Percentiles rank a stretch among this genome's conserved stretches.
Conservation (phyloP, 1,140 invertebrate species). For the Sogatella furcifera region DNA sequence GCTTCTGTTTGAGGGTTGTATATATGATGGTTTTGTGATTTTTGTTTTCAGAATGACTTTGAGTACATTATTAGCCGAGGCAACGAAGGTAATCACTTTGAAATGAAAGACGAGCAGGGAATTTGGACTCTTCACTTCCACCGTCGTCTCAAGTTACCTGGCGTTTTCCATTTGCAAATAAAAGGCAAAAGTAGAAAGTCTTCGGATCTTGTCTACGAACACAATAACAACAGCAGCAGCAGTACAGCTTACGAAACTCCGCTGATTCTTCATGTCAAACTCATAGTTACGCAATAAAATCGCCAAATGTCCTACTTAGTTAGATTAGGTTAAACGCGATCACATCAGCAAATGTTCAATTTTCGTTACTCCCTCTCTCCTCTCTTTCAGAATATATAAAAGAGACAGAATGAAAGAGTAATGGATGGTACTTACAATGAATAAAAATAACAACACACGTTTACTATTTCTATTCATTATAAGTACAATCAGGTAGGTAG, state of each 20-base stretch:
- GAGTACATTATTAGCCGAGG: slow-evolving; percentile 52
- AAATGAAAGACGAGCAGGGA: slow-evolving; percentile 48
- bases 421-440: too few relatives aligned
- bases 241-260: slow-evolving; percentile 24
- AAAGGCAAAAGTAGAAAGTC: slow-evolving; percentile 30
- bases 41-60: slow-evolving; percentile 38
- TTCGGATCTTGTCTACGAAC: background rate
- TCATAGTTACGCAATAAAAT: slow-evolving; percentile 22
- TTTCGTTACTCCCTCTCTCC: too few relatives aligned
- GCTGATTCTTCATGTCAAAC: slow-evolving; percentile 26
- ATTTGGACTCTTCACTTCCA: slow-evolving; percentile 52
- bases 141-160: slow-evolving; percentile 41
- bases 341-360: too few relatives aligned
- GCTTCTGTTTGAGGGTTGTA: too few relatives aligned
- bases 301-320: too few relatives aligned
- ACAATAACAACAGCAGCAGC: slow-evolving; percentile 22
- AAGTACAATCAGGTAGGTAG: too few relatives aligned
- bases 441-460: too few relatives aligned
- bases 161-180: slow-evolving; percentile 44
- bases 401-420: too few relatives aligned
- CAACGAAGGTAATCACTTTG: slow-evolving; percentile 52
- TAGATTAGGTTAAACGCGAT: too few relatives aligned
- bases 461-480: too few relatives aligned
- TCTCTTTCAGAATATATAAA: too few relatives aligned
- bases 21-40: background rate